phyloP scores from a whole-genome alignment of 2,888 invertebrate species.

The Lucinisca nassula region DNA sequence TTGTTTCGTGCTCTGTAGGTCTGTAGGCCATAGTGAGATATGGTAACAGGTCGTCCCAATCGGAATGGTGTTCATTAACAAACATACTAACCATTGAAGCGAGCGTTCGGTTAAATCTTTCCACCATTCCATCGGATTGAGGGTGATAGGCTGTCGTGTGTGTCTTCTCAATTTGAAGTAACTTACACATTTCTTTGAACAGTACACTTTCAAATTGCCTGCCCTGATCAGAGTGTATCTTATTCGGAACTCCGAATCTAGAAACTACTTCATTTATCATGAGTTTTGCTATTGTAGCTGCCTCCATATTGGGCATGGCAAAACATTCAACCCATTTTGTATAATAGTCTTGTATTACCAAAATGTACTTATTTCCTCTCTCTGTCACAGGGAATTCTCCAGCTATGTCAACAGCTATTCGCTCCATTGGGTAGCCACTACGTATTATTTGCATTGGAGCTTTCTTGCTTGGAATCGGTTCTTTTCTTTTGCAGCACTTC shows the following conservation, averaged over 20 bases:
- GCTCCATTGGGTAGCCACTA: slow-evolving; percentile 20
- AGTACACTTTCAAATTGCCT: slow-evolving; percentile 27
- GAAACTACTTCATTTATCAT: slow-evolving; percentile 20
- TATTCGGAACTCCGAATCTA: slow-evolving; percentile 25
- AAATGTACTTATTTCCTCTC: neutral
- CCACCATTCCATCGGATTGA: slow-evolving; percentile 36
- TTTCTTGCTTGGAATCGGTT: neutral
- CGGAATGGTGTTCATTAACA: slow-evolving; percentile 45
- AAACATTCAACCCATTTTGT: slow-evolving; percentile 18
- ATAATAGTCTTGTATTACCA: slow-evolving; percentile 20
- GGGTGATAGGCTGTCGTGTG: slow-evolving; percentile 39
- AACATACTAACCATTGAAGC: slow-evolving; percentile 38
- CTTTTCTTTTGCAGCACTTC: neutral
- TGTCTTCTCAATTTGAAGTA: slow-evolving; percentile 35
- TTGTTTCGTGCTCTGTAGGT: neutral
- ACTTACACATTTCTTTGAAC: slow-evolving; percentile 44
- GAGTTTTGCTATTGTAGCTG: slow-evolving; percentile 11
- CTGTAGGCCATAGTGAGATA: neutral
- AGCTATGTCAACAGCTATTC: neutral
- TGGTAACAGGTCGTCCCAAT: neutral
- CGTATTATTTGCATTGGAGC: slow-evolving; percentile 29
- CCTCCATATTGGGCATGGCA: slow-evolving; percentile 11
- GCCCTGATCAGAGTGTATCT: slow-evolving; percentile 41
- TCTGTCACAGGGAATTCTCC: slow-evolving; percentile 19
- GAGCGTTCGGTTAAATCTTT: too few species aligned